These are phyloP conservation scores for Trinectes maculatus DNA, from an alignment of 2,113 vertebrate genomes.

Conservation along the genomic window DNA sequence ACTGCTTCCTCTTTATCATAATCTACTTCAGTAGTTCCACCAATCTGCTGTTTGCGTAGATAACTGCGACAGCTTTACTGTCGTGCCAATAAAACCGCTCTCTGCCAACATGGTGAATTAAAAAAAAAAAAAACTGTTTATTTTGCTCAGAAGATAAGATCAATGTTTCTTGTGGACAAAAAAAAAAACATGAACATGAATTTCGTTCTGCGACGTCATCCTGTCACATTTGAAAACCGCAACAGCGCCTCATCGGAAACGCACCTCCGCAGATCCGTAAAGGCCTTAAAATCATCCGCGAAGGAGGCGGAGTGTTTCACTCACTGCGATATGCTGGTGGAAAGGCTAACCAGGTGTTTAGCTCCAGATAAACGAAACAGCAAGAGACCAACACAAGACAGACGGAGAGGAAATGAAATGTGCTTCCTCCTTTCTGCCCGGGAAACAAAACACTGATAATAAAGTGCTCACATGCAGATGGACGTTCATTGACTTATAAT, in stretches of 20 bases:
- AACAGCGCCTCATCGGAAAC: slow-evolving; percentile 4
- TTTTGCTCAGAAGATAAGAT: slow-evolving; percentile 45
- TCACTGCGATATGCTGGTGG: slow-evolving; percentile 76
- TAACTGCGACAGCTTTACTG: slow-evolving; percentile 29
- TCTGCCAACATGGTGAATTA: slow-evolving; percentile 26
- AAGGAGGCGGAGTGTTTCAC: slow-evolving; percentile 53
- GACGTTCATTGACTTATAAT: slow-evolving; percentile 51
- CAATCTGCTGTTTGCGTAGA: slow-evolving; percentile 26
- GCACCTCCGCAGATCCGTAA: slow-evolving; percentile 22
- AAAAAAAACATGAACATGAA: slow-evolving; percentile 45
- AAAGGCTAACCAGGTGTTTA: slow-evolving; percentile 78
- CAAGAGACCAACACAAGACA: slow-evolving; percentile 39
- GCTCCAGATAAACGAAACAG: slow-evolving; percentile 55
- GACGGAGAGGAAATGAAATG: slow-evolving; percentile 51
- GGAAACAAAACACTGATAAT: slow-evolving; percentile 57
- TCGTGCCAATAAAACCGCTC: slow-evolving; percentile 47
- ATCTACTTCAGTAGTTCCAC: slow-evolving; percentile 35
- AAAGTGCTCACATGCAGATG: slow-evolving; percentile 77
- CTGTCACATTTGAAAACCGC: slow-evolving; percentile 9
- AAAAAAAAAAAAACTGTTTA: slow-evolving; percentile 30
- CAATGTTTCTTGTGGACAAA: slow-evolving; percentile 49
- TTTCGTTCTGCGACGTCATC: slow-evolving; percentile 43
- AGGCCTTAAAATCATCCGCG: slow-evolving; percentile 50
- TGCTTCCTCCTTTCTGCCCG: slow-evolving; percentile 54
- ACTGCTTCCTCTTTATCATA: slow-evolving; percentile 30